A percentile compares a stretch with the other conserved stretches of the same genome.
Evolutionary conservation across 1,140 invertebrate genomes (phyloP).

Genomic region (Nixonia krombeini): DNA sequence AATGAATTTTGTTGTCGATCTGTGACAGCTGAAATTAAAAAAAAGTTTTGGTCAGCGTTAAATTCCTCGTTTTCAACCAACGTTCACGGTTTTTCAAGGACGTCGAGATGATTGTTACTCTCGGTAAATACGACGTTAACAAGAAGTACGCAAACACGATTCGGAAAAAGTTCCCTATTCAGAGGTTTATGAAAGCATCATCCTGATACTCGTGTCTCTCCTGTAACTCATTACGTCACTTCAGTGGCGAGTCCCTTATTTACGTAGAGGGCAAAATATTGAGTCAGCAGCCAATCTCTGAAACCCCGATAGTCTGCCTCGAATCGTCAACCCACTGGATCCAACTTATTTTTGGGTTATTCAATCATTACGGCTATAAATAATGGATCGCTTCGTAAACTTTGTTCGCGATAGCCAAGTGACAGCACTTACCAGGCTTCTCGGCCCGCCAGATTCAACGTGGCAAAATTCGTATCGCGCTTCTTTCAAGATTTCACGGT

Average conservation of each 20-base stretch:
- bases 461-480: neutral
- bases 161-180: conserved; percentile 36
- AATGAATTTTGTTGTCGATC: too few relatives aligned
- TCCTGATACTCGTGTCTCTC: conserved; percentile 42
- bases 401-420: neutral
- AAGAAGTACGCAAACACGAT: conserved; percentile 53
- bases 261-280: conserved; percentile 44
- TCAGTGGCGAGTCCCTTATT: conserved; percentile 42
- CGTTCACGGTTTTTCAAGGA: conserved; percentile 24
- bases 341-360: conserved; percentile 10
- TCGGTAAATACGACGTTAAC: conserved; percentile 51
- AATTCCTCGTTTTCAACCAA: conserved; percentile 15
- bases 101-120: conserved; percentile 43
- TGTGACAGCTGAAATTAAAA: too few relatives aligned
- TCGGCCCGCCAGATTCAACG: conserved; percentile 1
- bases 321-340: neutral
- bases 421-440: neutral
- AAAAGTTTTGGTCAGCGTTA: conserved; percentile 24
- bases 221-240: conserved; percentile 40
- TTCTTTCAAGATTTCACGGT: neutral
- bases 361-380: conserved; percentile 19
- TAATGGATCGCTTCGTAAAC: conserved; percentile 2
- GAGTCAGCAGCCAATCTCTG: conserved; percentile 48
- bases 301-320: conserved; percentile 13
- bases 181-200: conserved; percentile 32